Evolutionary conservation across 1,140 invertebrate genomes (phyloP), one percentile per base, ranked within the genome.

Genomic region (Paralvinella palmiformis): DNA sequence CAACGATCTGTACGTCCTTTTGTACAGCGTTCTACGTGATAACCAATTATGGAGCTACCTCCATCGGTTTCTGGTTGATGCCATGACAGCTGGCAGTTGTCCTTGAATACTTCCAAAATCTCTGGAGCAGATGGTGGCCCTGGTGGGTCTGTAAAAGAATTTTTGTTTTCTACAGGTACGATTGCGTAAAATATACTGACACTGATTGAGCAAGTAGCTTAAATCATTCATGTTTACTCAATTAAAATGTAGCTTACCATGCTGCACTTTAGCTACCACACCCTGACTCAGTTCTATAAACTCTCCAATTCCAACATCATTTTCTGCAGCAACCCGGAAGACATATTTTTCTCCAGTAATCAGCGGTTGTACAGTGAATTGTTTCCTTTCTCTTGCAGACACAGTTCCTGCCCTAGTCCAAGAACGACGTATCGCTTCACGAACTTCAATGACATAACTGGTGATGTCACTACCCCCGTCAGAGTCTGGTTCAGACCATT

Each of bases 281-380:
- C 59, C 20, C 44, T 66, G 35, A 17, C 22, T 31, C 15, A 60
- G 15, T 52, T 69, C 67, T 33, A 45, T 44, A 31, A 32, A 66
- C 58, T 67, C 68, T 32, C 64, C 64, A 22, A 66, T 35, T 56
- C 64, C 64, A 44, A 62, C 37, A 20, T 62, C 89, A 82, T 98
- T 98, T 79, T 98, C 94, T 65, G 95, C 95, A 83, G 92, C 89
- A 1, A 98, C 94, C 62, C 94, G 86, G 86, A 99, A 98, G 67
- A 98, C 92, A 78, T 98, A 99, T 22, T 91, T 88, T 69, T 86
- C 86, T 44, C 92, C 92, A 33, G 76, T 73, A 71, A 90, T 90
- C n/a, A 98, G 83, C 44, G 50, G 59, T 20, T 22, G 35, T 35
- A 60, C 35, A 15, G 35, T 31, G 50, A 63, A 63, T 35, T 62